These are phyloP conservation scores for western clawed frog (Xenopus tropicalis) DNA, from an alignment of 2,113 vertebrate genomes.

Conservation along the genomic window UCB_Xtro_10.0 CM004449.2:131664501-131665000, in stretches of 20 bases:
- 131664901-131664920: slow-evolving; percentile 72
- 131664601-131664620: too few species aligned
- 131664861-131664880: too few species aligned
- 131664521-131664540: slow-evolving; percentile 88
- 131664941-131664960: slow-evolving; percentile 89
- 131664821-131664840: too few species aligned
- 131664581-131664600: neutral
- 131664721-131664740: slow-evolving; percentile 87
- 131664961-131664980: slow-evolving; percentile 89
- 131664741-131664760: slow-evolving; percentile 89
- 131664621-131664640: slow-evolving; percentile 52
- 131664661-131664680: slow-evolving; percentile 89
- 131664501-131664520: slow-evolving; percentile 94
- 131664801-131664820: neutral
- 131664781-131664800: neutral
- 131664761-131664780: slow-evolving; percentile 80
- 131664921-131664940: slow-evolving; percentile 82
- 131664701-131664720: slow-evolving; percentile 85
- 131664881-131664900: too few species aligned
- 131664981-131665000: slow-evolving; percentile 89
- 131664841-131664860: too few species aligned
- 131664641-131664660: slow-evolving; percentile 90
- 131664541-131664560: slow-evolving; percentile 75
- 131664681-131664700: slow-evolving; percentile 97
- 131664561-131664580: slow-evolving; percentile 48